Percentiles rank a stretch among this genome's conserved stretches.
Evolutionary conservation across 2,888 invertebrate species (phyloP).

Genomic region (Sericinus montela): DNA sequence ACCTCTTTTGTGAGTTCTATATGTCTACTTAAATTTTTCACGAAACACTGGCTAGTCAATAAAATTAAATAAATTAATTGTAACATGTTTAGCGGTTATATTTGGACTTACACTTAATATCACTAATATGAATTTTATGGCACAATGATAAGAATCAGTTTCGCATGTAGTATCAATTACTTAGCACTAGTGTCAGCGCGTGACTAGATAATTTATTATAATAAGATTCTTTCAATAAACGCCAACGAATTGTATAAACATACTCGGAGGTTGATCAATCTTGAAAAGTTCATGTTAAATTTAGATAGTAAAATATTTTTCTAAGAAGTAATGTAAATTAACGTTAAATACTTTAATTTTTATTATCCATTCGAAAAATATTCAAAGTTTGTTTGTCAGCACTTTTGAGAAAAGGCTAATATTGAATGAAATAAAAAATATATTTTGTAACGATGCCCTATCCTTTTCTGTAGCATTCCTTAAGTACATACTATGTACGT

Average conservation of each 20-base stretch:
- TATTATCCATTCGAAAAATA: too few relatives aligned
- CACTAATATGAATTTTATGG: background rate
- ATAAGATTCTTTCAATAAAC: background rate
- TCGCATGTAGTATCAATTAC: background rate
- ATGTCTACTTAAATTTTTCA: constrained; percentile 8
- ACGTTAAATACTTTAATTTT: too few relatives aligned
- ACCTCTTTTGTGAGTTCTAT: background rate
- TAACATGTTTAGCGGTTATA: background rate
- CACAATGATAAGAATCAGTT: background rate
- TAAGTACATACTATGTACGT: too few relatives aligned
- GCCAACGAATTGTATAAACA: background rate
- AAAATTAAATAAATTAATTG: background rate
- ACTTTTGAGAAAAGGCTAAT: too few relatives aligned
- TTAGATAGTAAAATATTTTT: background rate
- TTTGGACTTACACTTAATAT: background rate
- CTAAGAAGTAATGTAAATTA: too few relatives aligned
- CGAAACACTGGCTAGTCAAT: background rate
- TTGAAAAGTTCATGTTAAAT: background rate
- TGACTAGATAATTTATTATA: constrained; percentile 1
- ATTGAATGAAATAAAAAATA: too few relatives aligned
- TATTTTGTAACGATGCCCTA: too few relatives aligned
- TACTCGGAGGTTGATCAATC: background rate
- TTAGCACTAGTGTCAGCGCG: background rate
- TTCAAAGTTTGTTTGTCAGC: too few relatives aligned
- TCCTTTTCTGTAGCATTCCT: too few relatives aligned